These are phyloP conservation scores for Pterobdella sp. DNA, from an alignment of 2,888 invertebrate species.

Conservation along the genomic window DNA sequence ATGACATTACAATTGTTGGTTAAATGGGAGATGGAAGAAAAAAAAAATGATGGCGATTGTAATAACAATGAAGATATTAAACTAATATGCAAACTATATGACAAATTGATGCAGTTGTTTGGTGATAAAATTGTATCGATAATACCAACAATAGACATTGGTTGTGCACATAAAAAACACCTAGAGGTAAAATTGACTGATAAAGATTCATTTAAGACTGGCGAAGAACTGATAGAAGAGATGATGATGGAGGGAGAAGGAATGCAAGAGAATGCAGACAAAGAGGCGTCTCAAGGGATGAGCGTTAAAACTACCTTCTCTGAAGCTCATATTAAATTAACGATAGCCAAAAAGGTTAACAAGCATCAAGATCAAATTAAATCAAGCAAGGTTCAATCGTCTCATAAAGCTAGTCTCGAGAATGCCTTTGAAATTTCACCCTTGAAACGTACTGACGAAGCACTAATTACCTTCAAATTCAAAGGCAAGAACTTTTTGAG, in stretches of 20 bases:
- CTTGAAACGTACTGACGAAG: slow-evolving; percentile 21
- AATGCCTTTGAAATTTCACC: slow-evolving; percentile 29
- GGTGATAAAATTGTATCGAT: neutral
- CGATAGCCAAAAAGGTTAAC: slow-evolving; percentile 9
- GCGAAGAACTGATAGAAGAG: slow-evolving; percentile 3
- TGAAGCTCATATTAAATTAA: neutral
- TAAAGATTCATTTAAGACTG: neutral
- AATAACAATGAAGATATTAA: neutral
- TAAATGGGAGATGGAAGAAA: neutral
- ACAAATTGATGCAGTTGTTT: slow-evolving; percentile 3
- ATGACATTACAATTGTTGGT: neutral
- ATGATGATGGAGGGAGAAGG: slow-evolving; percentile 1
- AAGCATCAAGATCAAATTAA: neutral
- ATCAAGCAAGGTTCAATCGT: neutral
- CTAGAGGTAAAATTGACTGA: slow-evolving; percentile 2
- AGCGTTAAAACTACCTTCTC: slow-evolving; percentile 5
- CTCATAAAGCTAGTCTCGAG: neutral
- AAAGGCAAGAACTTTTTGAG: slow-evolving; percentile 27
- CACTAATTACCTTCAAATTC: slow-evolving; percentile 31
- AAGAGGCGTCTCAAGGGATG: neutral
- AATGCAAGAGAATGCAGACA: neutral
- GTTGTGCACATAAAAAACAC: neutral
- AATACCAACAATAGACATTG: neutral
- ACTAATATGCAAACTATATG: neutral
- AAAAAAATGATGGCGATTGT: neutral